Evolutionary conservation across 30 jellyfish, hydroid and myxozoan species (phyloP).

Genomic region (Rhopilema esculentum): DNA sequence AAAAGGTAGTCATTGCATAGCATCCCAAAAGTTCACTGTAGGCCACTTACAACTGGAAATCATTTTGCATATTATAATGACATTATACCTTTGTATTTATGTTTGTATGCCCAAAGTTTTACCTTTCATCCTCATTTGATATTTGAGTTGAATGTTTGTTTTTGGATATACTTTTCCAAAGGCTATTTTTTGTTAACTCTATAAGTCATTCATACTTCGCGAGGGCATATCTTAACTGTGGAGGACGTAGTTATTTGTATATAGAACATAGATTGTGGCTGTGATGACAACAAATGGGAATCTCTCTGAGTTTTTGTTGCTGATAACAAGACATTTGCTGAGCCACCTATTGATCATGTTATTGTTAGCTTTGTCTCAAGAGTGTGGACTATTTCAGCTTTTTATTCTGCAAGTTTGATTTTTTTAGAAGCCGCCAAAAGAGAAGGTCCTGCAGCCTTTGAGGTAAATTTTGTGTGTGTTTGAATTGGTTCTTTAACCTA

Average conservation of each 20-base stretch:
- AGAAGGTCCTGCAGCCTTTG: background rate
- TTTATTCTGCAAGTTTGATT: too few species aligned
- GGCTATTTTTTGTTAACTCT: too few species aligned
- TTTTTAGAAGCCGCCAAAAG: background rate
- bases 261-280: background rate
- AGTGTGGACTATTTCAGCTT: background rate
- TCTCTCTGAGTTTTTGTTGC: background rate
- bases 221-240: too few species aligned
- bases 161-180: too few species aligned
- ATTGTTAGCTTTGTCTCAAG: background rate
- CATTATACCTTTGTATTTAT: background rate
- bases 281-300: conserved; percentile 40
- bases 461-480: background rate
- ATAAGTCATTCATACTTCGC: too few species aligned
- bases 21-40: too few species aligned
- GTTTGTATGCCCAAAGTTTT: too few species aligned
- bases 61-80: background rate
- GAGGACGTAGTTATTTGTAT: background rate
- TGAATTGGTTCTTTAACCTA: too few species aligned
- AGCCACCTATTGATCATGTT: background rate
- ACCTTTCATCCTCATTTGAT: too few species aligned
- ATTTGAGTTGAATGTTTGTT: too few species aligned
- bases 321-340: background rate
- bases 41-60: too few species aligned
- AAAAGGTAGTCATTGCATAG: conserved; percentile 1